Evolutionary conservation across 2,888 invertebrate species (phyloP).

Genomic region (Troglohyphantes excavatus): DNA sequence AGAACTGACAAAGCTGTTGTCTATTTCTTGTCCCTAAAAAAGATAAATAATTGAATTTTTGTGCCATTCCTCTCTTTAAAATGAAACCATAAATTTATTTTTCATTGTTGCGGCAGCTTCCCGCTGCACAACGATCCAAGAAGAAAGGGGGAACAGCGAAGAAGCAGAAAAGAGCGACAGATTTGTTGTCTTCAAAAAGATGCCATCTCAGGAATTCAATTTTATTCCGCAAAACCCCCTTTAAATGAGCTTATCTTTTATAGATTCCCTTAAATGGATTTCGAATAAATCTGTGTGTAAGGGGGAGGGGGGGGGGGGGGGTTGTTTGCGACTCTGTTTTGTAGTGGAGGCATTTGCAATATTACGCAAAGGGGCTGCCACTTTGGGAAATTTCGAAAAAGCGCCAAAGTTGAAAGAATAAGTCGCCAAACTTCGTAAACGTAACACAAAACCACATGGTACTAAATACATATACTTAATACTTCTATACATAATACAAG

Average conservation of each 20-base stretch:
- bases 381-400: no score
- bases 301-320: no score
- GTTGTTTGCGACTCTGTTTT: no score
- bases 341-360: neutral
- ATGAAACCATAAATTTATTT: conserved; percentile 21
- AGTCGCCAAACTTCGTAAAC: no score
- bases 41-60: neutral
- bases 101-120: neutral
- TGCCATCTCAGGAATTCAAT: conserved; percentile 34
- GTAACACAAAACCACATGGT: no score
- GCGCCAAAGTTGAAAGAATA: no score
- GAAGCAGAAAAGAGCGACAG: neutral
- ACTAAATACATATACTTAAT: no score
- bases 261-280: conserved; percentile 42
- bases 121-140: neutral
- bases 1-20: no score
- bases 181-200: neutral
- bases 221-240: conserved; percentile 15
- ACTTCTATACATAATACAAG: no score
- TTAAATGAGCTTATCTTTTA: conserved; percentile 59
- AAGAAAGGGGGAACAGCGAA: neutral
- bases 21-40: neutral
- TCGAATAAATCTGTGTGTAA: conserved; percentile 23
- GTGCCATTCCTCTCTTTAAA: neutral
- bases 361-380: neutral